A percentile compares a stretch with the other conserved stretches of the same genome.
Conservation (phyloP, 2,113 vertebrate genomes). For the Ochotona princeps region DNA sequence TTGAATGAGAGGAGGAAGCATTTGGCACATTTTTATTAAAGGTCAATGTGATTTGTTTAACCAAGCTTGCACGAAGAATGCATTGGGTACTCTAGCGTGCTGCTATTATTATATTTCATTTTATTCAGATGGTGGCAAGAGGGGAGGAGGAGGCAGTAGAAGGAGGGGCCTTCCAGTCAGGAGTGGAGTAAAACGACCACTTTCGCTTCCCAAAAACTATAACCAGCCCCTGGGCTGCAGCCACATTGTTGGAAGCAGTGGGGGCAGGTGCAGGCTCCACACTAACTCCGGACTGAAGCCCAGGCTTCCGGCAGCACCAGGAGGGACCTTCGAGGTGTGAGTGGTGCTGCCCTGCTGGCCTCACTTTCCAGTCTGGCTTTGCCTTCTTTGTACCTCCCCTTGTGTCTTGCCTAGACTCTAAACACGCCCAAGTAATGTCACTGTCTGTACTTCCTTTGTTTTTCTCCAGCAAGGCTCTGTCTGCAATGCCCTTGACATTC, state of each 20-base stretch:
- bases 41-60: slow-evolving; percentile 79
- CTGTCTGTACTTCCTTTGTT: too few relatives aligned
- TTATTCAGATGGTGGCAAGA: not conserved
- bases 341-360: too few relatives aligned
- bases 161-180: not conserved
- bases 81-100: slow-evolving; percentile 65
- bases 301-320: too few relatives aligned
- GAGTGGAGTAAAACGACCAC: slow-evolving; percentile 3
- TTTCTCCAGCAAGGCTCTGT: too few relatives aligned
- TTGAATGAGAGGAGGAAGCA: slow-evolving; percentile 64
- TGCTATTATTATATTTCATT: slow-evolving; percentile 66
- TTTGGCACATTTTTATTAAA: slow-evolving; percentile 67
- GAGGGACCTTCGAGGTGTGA: too few relatives aligned
- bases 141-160: not conserved
- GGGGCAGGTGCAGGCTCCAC: not conserved
- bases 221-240: not conserved
- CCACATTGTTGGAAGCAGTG: not conserved
- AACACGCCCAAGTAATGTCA: too few relatives aligned
- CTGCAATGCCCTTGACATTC: too few relatives aligned
- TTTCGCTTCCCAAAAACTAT: slow-evolving; percentile 28
- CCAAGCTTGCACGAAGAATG: slow-evolving; percentile 68
- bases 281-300: too few relatives aligned
- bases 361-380: too few relatives aligned
- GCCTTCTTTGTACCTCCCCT: too few relatives aligned
- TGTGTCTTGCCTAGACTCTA: too few relatives aligned